phyloP scores from a whole-genome alignment of 2,888 invertebrate genomes.

The Synergus gifuensis region DNA sequence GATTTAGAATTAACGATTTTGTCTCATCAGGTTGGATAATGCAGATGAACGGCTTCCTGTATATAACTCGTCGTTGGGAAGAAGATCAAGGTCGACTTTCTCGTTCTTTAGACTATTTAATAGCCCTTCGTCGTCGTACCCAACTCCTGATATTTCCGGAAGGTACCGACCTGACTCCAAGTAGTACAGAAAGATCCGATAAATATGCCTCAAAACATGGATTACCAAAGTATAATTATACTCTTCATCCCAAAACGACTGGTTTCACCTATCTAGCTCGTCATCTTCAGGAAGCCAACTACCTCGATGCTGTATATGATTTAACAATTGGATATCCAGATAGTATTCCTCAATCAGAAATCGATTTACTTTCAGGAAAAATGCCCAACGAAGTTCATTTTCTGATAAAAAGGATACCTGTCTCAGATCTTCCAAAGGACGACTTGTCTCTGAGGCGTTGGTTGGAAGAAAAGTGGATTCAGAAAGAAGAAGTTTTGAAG shows the following conservation, averaged over 20 bases:
- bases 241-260: slow-evolving; percentile 92
- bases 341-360: slow-evolving; percentile 86
- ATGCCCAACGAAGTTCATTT: slow-evolving; percentile 89
- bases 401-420: slow-evolving; percentile 84
- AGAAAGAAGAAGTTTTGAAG: slow-evolving; percentile 82
- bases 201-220: slow-evolving; percentile 84
- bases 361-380: slow-evolving; percentile 84
- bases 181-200: slow-evolving; percentile 85
- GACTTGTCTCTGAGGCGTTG: slow-evolving; percentile 82
- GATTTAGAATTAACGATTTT: slow-evolving; percentile 38
- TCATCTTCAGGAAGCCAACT: slow-evolving; percentile 81
- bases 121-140: slow-evolving; percentile 82
- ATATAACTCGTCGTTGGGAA: slow-evolving; percentile 90
- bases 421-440: slow-evolving; percentile 80
- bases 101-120: slow-evolving; percentile 86
- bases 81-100: slow-evolving; percentile 85
- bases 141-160: slow-evolving; percentile 92
- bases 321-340: slow-evolving; percentile 91
- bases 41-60: slow-evolving; percentile 91
- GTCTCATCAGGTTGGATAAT: slow-evolving; percentile 87
- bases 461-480: slow-evolving; percentile 83
- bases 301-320: slow-evolving; percentile 89
- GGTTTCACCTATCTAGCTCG: slow-evolving; percentile 84
- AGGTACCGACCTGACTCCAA: slow-evolving; percentile 89
- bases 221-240: slow-evolving; percentile 86